Conservation (phyloP, 2,797 vertebrate genomes). For the Ctenopoma multispine region DNA sequence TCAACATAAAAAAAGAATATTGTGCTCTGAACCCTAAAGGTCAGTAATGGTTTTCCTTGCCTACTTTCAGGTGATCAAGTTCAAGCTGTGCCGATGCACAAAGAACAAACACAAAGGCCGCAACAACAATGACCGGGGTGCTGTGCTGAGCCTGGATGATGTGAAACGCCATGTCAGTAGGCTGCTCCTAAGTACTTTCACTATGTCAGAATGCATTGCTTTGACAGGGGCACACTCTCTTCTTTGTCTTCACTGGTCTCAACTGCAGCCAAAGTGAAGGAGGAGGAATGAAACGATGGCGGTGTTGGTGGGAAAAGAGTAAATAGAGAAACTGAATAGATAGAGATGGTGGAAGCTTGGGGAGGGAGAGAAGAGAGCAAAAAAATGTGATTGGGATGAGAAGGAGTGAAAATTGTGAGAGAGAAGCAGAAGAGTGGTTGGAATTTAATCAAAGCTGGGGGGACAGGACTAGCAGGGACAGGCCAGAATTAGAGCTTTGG, state of each 20-base stretch:
- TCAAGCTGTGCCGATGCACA: conserved; percentile 91
- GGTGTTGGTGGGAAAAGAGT: conserved; percentile 16
- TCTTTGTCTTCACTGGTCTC: conserved; percentile 35
- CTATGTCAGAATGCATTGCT: conserved; percentile 47
- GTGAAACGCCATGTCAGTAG: conserved; percentile 96
- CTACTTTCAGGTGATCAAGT: conserved; percentile 91
- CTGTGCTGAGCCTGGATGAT: conserved; percentile 96
- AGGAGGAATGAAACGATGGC: not conserved
- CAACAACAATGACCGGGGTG: conserved; percentile 94
- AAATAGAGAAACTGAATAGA: conserved; percentile 19
- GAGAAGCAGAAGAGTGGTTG: conserved; percentile 28
- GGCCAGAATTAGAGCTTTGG: conserved; percentile 55
- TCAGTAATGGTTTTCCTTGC: conserved; percentile 25
- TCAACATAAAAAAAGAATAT: not conserved
- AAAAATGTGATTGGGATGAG: conserved; percentile 41
- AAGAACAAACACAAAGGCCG: conserved; percentile 95
- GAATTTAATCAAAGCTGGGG: conserved; percentile 72
- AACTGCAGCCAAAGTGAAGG: not conserved
- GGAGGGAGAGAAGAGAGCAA: conserved; percentile 24
- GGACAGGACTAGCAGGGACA: conserved; percentile 53
- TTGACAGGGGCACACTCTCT: conserved; percentile 48
- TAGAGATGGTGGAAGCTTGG: conserved; percentile 30
- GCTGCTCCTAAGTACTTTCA: conserved; percentile 50
- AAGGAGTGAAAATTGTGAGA: conserved; percentile 42
- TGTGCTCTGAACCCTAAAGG: conserved; percentile 13